Base-by-base conservation (phyloP, 1,140 invertebrate species). In the Battus philenor region DNA sequence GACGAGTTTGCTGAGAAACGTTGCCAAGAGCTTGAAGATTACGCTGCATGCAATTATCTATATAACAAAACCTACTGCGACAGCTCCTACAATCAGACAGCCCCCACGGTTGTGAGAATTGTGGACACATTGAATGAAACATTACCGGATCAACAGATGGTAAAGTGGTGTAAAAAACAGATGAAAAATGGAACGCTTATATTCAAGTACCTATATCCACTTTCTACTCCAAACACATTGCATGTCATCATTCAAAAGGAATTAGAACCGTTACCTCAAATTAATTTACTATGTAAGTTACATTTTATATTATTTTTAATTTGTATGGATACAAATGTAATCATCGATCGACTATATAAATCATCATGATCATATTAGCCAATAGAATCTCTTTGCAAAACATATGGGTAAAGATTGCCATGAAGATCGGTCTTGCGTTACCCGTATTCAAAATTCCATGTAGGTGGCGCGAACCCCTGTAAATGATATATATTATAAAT, bases 1-100 rank as follows among this genome's bases (percentile, higher is more conserved):
- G 84, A 88, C 1, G 62, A 76, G 15, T 73, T 78, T 7, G 44
- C 54, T 0, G 51, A 50, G 4, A 58, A 90, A 51, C 66, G 86
- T 17, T 97, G 95, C 77, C 86, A 90, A 31, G 90, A 94, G 54
- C 90, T 94, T 53, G 91, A 95, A 69, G 95, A 93, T 60, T 87
- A 90, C 54, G 89, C 90, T 9, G 91, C 92, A 62, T 80, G 91
- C 50, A 90, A 90, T 13, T 67, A 92, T 39, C 78, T 87, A 9
- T 76, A 90, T 9, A 59, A 63, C 15, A 63, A 69, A 44, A 54
- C 46, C 66, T 77, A 86, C 9, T 91, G 90, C 44, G 82, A 77
- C 11, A 66, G 71, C n/a, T 87, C 88, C 52, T 90, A 88, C 50
- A 86, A 83, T 5, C 68, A 84, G 10, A 62, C 43, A 2, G 50